Conservation (phyloP, 2,888 invertebrate species). For the Crossocerus cetratus region DNA sequence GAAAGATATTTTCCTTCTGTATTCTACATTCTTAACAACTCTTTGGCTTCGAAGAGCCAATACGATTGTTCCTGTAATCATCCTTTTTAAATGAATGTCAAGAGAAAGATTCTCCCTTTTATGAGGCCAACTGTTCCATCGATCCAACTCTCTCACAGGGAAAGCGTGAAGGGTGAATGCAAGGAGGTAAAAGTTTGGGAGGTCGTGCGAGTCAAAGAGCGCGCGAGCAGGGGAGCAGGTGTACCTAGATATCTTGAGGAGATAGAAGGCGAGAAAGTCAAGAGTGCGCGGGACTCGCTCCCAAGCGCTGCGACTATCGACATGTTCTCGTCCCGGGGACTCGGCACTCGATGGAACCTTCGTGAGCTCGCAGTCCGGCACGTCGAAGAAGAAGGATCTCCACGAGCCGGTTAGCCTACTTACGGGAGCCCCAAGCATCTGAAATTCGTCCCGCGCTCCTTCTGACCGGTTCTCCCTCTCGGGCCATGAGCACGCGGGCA, state of each 20-base stretch:
- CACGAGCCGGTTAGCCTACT: slow-evolving; percentile 70
- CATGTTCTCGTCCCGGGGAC: slow-evolving; percentile 3
- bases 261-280: slow-evolving; percentile 70
- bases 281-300: slow-evolving; percentile 63
- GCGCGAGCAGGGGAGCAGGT: slow-evolving; percentile 29
- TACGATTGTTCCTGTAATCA: too few species aligned
- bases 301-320: slow-evolving; percentile 23
- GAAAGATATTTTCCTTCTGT: background rate
- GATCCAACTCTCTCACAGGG: too few species aligned
- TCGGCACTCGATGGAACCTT: too few species aligned
- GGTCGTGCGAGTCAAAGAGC: slow-evolving; percentile 17
- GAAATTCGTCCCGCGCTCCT: slow-evolving; percentile 48
- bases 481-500: background rate
- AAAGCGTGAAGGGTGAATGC: too few species aligned
- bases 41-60: too few species aligned
- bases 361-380: too few species aligned
- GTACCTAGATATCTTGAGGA: slow-evolving; percentile 45
- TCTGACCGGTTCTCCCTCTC: slow-evolving; percentile 38
- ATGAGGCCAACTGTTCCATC: too few species aligned
- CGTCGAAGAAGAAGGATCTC: slow-evolving; percentile 52
- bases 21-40: too few species aligned
- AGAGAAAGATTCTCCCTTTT: too few species aligned
- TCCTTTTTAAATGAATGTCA: too few species aligned
- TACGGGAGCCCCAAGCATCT: slow-evolving; percentile 52
- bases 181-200: slow-evolving; percentile 11